phyloP scores from a whole-genome alignment of 2,888 invertebrate species.

The Horisme vitalbata region DNA sequence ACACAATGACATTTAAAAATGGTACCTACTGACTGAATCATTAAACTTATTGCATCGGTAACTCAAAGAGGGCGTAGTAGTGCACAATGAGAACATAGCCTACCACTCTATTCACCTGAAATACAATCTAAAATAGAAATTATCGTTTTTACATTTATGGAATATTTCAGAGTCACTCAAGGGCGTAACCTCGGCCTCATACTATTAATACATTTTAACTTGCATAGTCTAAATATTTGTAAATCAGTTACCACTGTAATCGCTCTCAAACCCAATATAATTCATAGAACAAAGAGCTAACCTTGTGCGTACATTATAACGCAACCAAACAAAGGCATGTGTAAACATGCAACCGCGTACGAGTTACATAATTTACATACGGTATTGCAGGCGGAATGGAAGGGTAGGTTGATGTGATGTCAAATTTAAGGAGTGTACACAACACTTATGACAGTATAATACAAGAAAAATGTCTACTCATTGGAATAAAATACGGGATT shows the following conservation, averaged over 20 bases:
- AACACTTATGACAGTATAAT: background rate
- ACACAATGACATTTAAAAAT: too few relatives aligned
- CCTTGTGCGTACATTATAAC: conserved; percentile 43
- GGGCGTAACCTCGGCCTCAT: background rate
- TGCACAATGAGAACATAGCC: too few relatives aligned
- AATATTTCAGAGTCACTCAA: background rate
- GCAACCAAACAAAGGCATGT: conserved; percentile 44
- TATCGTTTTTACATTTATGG: background rate
- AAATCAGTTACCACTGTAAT: conserved; percentile 23
- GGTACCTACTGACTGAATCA: too few relatives aligned
- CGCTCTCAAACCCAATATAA: conserved; percentile 38
- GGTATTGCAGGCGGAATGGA: conserved; percentile 11
- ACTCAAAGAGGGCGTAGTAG: too few relatives aligned
- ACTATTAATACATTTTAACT: background rate
- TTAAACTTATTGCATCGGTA: too few relatives aligned
- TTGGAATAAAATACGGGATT: too few relatives aligned
- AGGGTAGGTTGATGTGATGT: conserved; percentile 6
- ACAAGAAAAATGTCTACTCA: too few relatives aligned
- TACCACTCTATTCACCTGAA: too few relatives aligned
- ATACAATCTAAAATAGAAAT: background rate
- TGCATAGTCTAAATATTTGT: conserved; percentile 19
- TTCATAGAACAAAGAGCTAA: conserved; percentile 45
- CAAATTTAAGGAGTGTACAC: conserved; percentile 6
- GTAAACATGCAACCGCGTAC: conserved; percentile 41
- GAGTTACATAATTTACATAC: conserved; percentile 28